A percentile compares a stretch with the other conserved stretches of the same genome.
Evolutionary conservation across 2,797 vertebrate species (phyloP).

Genomic region (Coccyzus lansbergi): DNA sequence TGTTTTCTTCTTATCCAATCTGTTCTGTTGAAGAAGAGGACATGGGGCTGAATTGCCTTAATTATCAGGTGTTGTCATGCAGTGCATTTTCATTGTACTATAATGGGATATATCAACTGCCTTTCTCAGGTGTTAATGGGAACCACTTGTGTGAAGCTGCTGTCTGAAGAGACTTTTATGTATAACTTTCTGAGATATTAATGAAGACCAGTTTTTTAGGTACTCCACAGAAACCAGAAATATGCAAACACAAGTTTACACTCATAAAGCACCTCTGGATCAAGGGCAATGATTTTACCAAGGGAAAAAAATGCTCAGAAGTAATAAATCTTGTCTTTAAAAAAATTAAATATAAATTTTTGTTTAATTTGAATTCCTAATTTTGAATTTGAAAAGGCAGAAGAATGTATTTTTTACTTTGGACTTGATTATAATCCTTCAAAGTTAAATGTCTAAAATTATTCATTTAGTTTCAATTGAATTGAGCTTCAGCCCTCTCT

Average conservation of each 20-base stretch:
- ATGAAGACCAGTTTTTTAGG: neutral
- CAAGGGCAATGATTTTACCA: neutral
- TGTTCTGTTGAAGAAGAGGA: neutral
- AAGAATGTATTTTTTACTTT: neutral
- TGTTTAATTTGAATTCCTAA: neutral
- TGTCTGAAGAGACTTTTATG: neutral
- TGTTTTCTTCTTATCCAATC: neutral
- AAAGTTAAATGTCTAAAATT: neutral
- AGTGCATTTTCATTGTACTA: neutral
- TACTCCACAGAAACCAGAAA: neutral
- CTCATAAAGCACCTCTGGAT: neutral
- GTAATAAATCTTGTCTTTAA: neutral
- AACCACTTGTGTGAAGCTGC: neutral
- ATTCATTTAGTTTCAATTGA: neutral
- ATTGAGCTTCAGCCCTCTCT: neutral
- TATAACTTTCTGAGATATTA: neutral
- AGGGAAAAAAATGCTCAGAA: neutral
- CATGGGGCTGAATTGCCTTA: neutral
- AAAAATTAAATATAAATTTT: neutral
- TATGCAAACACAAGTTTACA: neutral
- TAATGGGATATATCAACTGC: neutral
- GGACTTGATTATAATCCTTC: neutral
- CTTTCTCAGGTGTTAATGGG: neutral
- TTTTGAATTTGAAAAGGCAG: neutral
- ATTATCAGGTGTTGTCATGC: neutral